These are phyloP conservation scores for Murina feae DNA, from an alignment of 2,113 vertebrate species.

Conservation along the genomic window DNA sequence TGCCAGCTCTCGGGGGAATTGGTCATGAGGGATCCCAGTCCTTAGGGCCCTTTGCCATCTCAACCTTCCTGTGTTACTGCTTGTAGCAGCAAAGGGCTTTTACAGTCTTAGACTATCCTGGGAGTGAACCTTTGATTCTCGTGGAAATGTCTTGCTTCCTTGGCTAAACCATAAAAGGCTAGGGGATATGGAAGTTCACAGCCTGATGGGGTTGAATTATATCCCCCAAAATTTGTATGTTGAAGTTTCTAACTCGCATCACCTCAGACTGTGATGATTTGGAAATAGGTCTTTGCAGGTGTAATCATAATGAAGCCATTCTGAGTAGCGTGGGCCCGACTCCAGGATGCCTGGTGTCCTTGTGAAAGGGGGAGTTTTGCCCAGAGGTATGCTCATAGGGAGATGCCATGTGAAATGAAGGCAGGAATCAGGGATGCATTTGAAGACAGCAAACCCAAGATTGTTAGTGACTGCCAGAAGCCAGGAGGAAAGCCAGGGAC, in stretches of 20 bases:
- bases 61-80: too few relatives aligned
- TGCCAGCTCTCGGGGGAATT: too few relatives aligned
- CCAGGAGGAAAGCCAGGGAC: background rate
- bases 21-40: too few relatives aligned
- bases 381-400: background rate
- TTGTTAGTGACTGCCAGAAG: background rate
- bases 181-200: background rate
- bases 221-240: background rate
- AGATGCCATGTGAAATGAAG: background rate
- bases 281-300: background rate
- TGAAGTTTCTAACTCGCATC: background rate
- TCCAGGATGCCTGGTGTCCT: background rate
- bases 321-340: background rate
- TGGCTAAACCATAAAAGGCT: too few relatives aligned
- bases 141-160: too few relatives aligned
- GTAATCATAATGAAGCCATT: background rate
- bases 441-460: rapidly evolving
- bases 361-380: background rate
- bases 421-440: rapidly evolving
- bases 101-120: too few relatives aligned
- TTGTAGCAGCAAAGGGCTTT: too few relatives aligned
- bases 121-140: too few relatives aligned
- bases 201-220: background rate
- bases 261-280: background rate
- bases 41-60: too few relatives aligned